Evolutionary conservation across 1,140 invertebrate species (phyloP).

Genomic region (Drosophila fuyamai): DNA sequence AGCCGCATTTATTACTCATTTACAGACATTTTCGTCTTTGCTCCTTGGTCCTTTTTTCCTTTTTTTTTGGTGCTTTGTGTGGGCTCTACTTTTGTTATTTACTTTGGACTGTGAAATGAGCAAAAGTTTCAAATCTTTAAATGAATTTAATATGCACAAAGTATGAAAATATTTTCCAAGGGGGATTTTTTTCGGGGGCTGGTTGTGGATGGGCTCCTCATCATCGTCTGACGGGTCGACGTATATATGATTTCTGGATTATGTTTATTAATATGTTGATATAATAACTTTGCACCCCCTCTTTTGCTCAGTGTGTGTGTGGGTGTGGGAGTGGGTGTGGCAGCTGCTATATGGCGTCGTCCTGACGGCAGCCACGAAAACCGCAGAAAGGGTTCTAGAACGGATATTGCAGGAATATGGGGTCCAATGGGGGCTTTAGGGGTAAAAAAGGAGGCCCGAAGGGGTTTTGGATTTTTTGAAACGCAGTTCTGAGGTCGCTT

Average conservation of each 20-base stretch:
- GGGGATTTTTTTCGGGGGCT: neutral
- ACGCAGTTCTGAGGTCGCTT: conserved; percentile 8
- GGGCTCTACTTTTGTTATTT: conserved; percentile 62
- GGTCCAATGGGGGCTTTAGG: neutral
- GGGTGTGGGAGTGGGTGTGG: neutral
- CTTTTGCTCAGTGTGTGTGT: neutral
- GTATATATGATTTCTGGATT: conserved; percentile 59
- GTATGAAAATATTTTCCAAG: conserved; percentile 30
- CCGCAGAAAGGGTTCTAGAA: conserved; percentile 25
- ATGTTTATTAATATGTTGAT: conserved; percentile 54
- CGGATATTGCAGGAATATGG: neutral
- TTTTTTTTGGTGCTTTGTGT: conserved; percentile 1
- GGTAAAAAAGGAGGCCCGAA: neutral
- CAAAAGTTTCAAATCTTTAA: conserved; percentile 75
- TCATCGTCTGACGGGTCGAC: conserved; percentile 11
- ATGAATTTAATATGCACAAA: conserved; percentile 71
- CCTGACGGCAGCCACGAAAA: conserved; percentile 31
- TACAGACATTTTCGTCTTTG: conserved; percentile 62
- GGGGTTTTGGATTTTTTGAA: neutral
- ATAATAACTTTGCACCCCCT: conserved; percentile 25
- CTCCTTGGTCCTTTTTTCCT: conserved; percentile 20
- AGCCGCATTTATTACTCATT: conserved; percentile 78
- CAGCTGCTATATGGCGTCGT: conserved; percentile 41
- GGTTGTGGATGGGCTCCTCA: neutral
- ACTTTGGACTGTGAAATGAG: conserved; percentile 70